Conservation (phyloP, 2,888 invertebrate genomes). For the Leucophenga maculata region DNA sequence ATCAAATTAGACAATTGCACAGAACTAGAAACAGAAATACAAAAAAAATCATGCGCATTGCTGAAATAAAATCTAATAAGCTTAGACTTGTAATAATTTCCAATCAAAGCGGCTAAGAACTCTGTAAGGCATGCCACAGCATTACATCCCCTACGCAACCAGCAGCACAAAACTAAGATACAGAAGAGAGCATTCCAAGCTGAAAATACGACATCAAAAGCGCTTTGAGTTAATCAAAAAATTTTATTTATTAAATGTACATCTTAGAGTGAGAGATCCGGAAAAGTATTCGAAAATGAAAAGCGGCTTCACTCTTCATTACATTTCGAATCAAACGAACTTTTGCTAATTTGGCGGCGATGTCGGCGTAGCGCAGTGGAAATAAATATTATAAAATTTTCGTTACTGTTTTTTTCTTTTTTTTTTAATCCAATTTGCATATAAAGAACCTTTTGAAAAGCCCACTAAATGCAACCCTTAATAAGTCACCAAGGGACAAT, state of each 20-base stretch:
- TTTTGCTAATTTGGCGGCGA: conserved; percentile 55
- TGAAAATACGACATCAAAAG: conserved; percentile 60
- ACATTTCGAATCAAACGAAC: conserved; percentile 11
- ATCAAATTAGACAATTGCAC: too few species aligned
- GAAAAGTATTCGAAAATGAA: conserved; percentile 9
- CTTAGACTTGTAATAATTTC: conserved; percentile 47
- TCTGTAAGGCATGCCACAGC: background rate
- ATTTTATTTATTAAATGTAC: conserved; percentile 55
- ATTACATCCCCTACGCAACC: conserved; percentile 19
- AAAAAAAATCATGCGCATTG: background rate
- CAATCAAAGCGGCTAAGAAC: conserved; percentile 28
- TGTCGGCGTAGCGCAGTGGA: conserved; percentile 35
- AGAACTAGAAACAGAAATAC: background rate
- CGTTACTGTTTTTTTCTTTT: conserved; percentile 52
- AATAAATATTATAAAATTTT: conserved; percentile 16
- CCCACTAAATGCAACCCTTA: conserved; percentile 68
- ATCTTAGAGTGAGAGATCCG: conserved; percentile 40
- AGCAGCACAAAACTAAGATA: background rate
- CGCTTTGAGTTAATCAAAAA: conserved; percentile 62
- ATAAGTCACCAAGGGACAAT: conserved; percentile 65
- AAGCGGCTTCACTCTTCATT: conserved; percentile 8
- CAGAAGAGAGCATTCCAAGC: conserved; percentile 23
- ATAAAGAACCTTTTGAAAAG: conserved; percentile 61
- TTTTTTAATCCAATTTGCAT: conserved; percentile 66
- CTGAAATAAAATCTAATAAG: conserved; percentile 48